These are phyloP conservation scores for Salvelinus sp. DNA, from an alignment of 2,113 vertebrate genomes.

Conservation along the genomic window DNA sequence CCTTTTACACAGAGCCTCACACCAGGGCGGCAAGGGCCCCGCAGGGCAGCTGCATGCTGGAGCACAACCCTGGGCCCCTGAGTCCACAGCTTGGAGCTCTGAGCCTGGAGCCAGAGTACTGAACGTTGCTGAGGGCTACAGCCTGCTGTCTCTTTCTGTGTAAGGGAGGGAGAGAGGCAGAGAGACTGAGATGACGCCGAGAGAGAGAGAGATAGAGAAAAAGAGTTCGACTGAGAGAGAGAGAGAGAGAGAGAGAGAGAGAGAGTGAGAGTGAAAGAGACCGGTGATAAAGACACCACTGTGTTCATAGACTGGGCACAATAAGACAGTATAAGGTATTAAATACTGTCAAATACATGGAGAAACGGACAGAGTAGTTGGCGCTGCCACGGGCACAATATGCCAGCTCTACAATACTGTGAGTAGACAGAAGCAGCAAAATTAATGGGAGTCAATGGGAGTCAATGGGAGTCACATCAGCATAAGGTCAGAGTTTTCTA, in stretches of 20 bases:
- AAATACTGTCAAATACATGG: no score
- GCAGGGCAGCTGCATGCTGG: conserved; percentile 20
- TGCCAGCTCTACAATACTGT: no score
- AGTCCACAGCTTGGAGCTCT: conserved; percentile 1
- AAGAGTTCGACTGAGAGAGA: not conserved
- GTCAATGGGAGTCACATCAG: no score
- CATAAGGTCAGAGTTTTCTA: no score
- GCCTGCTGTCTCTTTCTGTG: not conserved
- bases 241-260: not conserved
- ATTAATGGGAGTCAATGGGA: no score
- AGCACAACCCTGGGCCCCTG: conserved; percentile 22
- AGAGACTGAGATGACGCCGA: not conserved
- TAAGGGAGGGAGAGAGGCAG: not conserved
- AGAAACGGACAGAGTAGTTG: no score
- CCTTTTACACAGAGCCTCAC: conserved; percentile 18
- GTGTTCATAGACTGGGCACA: no score
- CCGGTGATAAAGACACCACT: not conserved
- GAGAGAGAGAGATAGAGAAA: not conserved
- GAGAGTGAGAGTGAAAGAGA: not conserved
- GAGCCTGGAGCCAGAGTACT: conserved; percentile 10
- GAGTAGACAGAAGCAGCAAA: no score
- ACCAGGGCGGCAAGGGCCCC: conserved; percentile 24
- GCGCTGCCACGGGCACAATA: no score
- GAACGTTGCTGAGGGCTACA: not conserved
- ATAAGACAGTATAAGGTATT: no score